Evolutionary conservation across 23 tunicate genomes (phyloP), one percentile per base, ranked within the genome.

Genomic region (Halocynthia aurantium): DNA sequence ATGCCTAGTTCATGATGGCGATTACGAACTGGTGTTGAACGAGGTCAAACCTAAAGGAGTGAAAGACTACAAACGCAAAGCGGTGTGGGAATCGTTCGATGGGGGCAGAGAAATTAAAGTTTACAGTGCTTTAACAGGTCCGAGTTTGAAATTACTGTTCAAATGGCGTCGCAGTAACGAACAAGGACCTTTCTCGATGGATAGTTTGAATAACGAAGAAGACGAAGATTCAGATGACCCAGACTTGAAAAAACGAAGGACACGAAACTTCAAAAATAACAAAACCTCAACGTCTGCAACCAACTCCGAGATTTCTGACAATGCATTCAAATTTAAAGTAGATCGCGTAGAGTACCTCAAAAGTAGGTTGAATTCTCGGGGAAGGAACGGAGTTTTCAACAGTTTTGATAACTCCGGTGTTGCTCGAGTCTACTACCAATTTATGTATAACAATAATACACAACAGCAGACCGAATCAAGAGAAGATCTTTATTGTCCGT

Each of bases 381-480:
- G 31, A 10, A 8, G n/a, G 4, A n/a, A 10, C 8, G 31, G 56
- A 49, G 31, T 53, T 54, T 51, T 22, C 40, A 74, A 74, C 31
- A 50, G 75, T 8, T 18, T 70, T 10, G 78, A 74, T 50, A 54
- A 54, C 17, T 51, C 57, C 49, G n/a, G 22, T 9, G 17, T 55
- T n/a, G 15, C 21, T 21, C 78, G 78, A 13, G 82, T 92, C 6
- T 92, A 52, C 80, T 86, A 83, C 61, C 98, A 92, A 72, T 92
- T 92, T 82, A 86, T 92, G 68, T 92, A 92, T 67, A 92, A 86
- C 93, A 86, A 69, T 67, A 86, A 86, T 52, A 86, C 88, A 9
- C 98, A 86, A 31, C 98, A 92, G 67, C 98, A 92, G 66, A 92
- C 98, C 8, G 92, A 92, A 67, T 86, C 88, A 10, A 67, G 92